A percentile compares a stretch with the other conserved stretches of the same genome.
Conservation (phyloP, 2,113 vertebrate genomes). For the Lathamus discolor region DNA sequence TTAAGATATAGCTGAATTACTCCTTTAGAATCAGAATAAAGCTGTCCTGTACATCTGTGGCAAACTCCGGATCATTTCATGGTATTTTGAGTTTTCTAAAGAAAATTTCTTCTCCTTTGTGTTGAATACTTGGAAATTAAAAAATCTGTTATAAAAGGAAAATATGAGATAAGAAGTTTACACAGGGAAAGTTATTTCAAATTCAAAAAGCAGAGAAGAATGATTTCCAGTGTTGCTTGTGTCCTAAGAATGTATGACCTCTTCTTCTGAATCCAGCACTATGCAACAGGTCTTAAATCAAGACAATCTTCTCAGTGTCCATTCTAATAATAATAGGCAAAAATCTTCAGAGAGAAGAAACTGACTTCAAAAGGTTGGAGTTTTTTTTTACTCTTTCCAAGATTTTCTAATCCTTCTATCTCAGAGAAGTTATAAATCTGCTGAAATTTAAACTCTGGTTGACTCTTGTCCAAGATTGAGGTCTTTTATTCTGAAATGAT, state of each 20-base stretch:
- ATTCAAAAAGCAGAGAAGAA: not conserved
- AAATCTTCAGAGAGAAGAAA: not conserved
- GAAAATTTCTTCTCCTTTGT: not conserved
- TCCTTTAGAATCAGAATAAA: not conserved
- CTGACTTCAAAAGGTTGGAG: not conserved
- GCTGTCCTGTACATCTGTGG: not conserved
- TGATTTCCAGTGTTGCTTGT: not conserved
- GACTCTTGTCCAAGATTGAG: not conserved
- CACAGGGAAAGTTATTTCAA: not conserved
- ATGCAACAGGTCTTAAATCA: not conserved
- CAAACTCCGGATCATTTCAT: not conserved
- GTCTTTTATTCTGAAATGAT: not conserved
- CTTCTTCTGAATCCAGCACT: not conserved
- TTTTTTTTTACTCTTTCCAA: not conserved
- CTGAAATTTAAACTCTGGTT: not conserved
- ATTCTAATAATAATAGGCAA: not conserved
- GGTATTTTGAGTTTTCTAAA: not conserved
- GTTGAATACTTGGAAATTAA: not conserved
- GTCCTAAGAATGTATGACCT: not conserved
- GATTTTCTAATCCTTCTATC: not conserved
- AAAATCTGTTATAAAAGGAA: not conserved
- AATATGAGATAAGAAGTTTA: not conserved
- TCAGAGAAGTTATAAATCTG: not conserved
- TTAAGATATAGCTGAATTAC: not conserved
- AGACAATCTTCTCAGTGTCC: not conserved